Evolutionary conservation across 2,113 vertebrate genomes (phyloP).

Genomic region (Poeciliopsis occidentalis): DNA sequence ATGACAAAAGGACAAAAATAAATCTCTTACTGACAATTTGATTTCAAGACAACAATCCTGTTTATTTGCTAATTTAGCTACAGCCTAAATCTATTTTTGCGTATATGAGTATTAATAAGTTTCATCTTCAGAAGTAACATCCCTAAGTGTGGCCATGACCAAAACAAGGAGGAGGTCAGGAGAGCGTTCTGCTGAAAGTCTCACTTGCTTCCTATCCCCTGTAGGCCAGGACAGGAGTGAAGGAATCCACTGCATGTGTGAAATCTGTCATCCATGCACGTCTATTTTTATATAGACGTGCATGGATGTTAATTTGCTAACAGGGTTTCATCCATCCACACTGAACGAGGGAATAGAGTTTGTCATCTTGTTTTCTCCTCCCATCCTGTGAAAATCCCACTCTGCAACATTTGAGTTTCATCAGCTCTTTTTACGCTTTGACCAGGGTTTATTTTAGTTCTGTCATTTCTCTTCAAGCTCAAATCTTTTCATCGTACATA

Average conservation of each 20-base stretch:
- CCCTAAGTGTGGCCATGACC: conserved; percentile 18
- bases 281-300: too few relatives aligned
- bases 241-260: conserved; percentile 29
- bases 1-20: neutral
- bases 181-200: conserved; percentile 37
- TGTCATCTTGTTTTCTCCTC: conserved; percentile 32
- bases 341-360: conserved; percentile 1
- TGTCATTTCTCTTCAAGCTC: conserved; percentile 11
- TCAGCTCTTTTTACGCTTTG: conserved; percentile 3
- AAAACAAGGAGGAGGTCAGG: conserved; percentile 42
- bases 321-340: conserved; percentile 34
- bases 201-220: conserved; percentile 37
- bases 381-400: conserved; percentile 1
- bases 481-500: conserved; percentile 23
- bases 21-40: neutral
- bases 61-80: neutral
- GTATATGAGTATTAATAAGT: neutral
- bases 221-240: conserved; percentile 37
- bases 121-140: neutral
- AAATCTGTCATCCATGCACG: conserved; percentile 55
- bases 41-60: too few relatives aligned
- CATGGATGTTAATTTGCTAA: conserved; percentile 60
- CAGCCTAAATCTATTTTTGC: too few relatives aligned
- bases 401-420: neutral
- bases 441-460: conserved; percentile 4